These are phyloP conservation scores for Nemotelus pantherinus DNA, from an alignment of 2,888 invertebrate genomes.

Conservation along the genomic window DNA sequence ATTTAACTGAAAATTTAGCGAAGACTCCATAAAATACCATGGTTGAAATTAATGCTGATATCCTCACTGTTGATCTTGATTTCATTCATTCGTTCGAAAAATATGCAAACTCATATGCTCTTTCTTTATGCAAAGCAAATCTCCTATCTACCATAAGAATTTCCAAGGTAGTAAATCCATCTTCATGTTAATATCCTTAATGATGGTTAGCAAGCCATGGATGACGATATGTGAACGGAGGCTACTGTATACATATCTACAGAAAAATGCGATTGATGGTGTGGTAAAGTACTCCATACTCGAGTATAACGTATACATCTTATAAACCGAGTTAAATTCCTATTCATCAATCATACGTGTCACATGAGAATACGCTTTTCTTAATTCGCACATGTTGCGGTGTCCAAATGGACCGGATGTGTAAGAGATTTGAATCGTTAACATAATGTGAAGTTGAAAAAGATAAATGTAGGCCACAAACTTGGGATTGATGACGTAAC, in stretches of 20 bases:
- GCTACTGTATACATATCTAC: not conserved
- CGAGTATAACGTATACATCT: no score
- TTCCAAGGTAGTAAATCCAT: slow-evolving; percentile 34
- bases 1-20: not conserved
- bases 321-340: slow-evolving; percentile 33
- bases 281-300: no score
- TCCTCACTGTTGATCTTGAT: no score
- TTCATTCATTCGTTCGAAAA: no score
- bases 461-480: no score
- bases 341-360: slow-evolving; percentile 27
- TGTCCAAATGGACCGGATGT: not conserved
- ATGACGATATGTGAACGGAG: slow-evolving; percentile 4
- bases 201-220: slow-evolving; percentile 3
- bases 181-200: slow-evolving; percentile 39
- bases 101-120: no score
- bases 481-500: no score
- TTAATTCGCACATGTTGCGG: not conserved
- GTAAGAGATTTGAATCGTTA: not conserved
- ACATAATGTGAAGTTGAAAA: not conserved
- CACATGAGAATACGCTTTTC: slow-evolving; percentile 27
- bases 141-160: no score
- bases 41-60: not conserved
- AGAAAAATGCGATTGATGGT: not conserved
- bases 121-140: no score
- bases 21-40: not conserved